Conservation (phyloP, 2,113 vertebrate species). For the Meles meles region DNA sequence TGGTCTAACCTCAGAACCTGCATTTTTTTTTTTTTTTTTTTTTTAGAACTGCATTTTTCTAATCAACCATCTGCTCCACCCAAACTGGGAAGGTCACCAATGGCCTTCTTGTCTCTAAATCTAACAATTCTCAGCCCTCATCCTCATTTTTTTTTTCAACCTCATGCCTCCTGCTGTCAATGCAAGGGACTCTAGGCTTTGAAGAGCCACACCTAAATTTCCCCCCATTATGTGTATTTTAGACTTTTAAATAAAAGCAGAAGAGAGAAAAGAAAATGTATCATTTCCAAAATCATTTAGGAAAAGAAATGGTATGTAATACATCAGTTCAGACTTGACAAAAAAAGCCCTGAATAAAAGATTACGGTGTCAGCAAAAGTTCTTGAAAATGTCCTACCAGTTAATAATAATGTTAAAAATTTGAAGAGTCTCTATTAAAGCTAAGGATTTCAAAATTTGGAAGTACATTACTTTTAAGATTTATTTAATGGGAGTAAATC, state of each 20-base stretch:
- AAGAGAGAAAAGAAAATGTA: neutral
- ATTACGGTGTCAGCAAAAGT: neutral
- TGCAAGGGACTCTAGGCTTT: neutral
- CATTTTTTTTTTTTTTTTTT: neutral
- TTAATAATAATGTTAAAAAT: neutral
- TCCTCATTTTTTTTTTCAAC: neutral
- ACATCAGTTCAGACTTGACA: neutral
- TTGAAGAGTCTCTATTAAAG: neutral
- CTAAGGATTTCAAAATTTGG: neutral
- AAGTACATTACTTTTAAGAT: neutral
- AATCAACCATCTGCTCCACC: neutral
- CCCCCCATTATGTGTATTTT: neutral
- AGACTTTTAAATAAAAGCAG: neutral
- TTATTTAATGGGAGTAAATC: neutral
- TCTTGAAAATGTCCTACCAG: neutral
- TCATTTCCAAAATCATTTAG: constrained; percentile 19
- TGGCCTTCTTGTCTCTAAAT: neutral
- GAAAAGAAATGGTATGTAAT: neutral
- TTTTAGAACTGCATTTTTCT: neutral
- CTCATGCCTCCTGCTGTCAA: neutral
- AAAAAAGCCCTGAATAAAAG: neutral
- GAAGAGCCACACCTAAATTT: neutral
- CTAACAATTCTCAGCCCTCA: neutral
- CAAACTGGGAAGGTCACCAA: neutral
- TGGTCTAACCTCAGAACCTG: neutral